Evolutionary conservation across 2,888 invertebrate species (phyloP), one percentile per base, ranked within the genome.

Genomic region (Macaria liturata): DNA sequence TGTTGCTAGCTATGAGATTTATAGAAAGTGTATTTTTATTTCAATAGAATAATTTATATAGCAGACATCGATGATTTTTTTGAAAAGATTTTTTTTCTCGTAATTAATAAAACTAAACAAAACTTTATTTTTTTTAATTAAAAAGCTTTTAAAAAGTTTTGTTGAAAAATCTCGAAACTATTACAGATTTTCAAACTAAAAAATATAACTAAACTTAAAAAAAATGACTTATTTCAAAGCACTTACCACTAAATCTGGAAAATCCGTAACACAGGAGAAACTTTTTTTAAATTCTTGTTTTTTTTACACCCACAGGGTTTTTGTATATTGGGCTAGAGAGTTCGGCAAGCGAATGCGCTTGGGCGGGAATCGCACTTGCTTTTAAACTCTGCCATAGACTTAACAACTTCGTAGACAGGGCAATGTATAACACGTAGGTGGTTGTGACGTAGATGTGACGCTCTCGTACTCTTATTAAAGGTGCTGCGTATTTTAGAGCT

Each of bases 371-470:
- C 56, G 68, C 78, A 65, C 75, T 75, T 62, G 84, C 90, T 90
- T 90, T 84, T 91, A 89, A 88, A 81, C 80, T 61, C 64, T 62
- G 45, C 58, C 84, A 76, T 70, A 86, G 89, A 86, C 61, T 69
- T 76, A 60, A 37, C 56, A 74, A 67, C 32, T 44, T 46, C 32
- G 47, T 63, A 76, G 75, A 79, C 48, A 56, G 54, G 65, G 47
- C 50, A 55, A 20, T 30, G 9, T 30, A 31, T 8, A 32, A 40
- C 5, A 83, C 84, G 59, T 60, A 44, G 81, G 85, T 81, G 62
- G 65, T 69, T 43, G 58, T 81, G 80, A 81, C 78, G 78, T 76
- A 66, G 65, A 31, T 9, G 32, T 51, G 44, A 45, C 46, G 51
- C 30, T 5, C 5, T 42, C 37, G 6, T 8, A 32, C 9, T 8